Evolutionary conservation across 2,113 vertebrate genomes (phyloP), one percentile per base, ranked within the genome.

Genomic region (Clarias macrocephalus): DNA sequence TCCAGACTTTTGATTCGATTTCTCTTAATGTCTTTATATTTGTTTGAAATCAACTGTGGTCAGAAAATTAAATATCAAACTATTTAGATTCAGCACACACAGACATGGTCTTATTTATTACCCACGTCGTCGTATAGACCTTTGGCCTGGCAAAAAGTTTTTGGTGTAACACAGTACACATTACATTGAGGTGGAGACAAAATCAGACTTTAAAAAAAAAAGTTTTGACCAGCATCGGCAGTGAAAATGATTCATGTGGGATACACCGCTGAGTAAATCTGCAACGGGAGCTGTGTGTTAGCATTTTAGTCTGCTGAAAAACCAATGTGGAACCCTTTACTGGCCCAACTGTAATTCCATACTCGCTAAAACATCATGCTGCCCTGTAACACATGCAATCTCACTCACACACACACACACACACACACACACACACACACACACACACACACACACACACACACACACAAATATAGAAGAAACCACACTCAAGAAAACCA

Each of bases 401-500:
- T 12, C 30, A 37, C 57, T 12, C 66, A n/a, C 65, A 12, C 65
- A n/a, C 65, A n/a, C 65, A n/a, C 65, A n/a, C 65, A 33, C 66
- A 33, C 66, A 33, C 66, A 33, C 66, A 30, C 66, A 30, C 66
- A 12, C 66, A 5, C 28, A 13, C 65, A 13, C 65, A 18, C 48
- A 28, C 25, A 56, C 75, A n/a, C 73, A n/a, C 73, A 54, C 75
- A 77, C 13, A 76, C 73, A 75, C 9, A 73, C 72, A 48, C 37
- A 75, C 37, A 79, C 75, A 56, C 48, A 79, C 76, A 77, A 25
- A 56, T 25, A n/a, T 7, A 54, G 16, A 52, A 80, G 76, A 89
- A 91, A 80, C 48, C 18, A 90, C 86, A 54, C 28, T 88, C 81
- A 82, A 73, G 85, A 80, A 88, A 82, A 91, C 86, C 65, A 79